Conservation (phyloP, 1,140 invertebrate genomes). For the Druon quercuslanigerum region DNA sequence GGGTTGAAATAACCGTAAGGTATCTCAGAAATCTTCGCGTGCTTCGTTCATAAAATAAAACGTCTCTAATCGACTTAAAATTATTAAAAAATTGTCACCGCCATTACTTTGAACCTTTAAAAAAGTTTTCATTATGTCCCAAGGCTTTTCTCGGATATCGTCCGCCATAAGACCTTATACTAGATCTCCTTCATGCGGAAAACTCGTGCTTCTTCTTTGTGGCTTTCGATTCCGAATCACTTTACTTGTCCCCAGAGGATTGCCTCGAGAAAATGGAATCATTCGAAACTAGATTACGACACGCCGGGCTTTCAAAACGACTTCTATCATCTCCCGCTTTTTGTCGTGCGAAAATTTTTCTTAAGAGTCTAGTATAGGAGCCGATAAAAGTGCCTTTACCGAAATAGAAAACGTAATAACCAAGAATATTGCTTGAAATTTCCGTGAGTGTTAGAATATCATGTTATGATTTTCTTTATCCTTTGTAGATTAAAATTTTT, state of each 20-base stretch:
- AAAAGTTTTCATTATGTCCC: slow-evolving; percentile 18
- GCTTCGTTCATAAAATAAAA: background rate
- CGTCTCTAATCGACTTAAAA: slow-evolving; percentile 8
- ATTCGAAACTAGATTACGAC: slow-evolving; percentile 59
- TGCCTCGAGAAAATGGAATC: slow-evolving; percentile 54
- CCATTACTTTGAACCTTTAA: background rate
- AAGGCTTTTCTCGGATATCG: slow-evolving; percentile 23
- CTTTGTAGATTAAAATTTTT: background rate
- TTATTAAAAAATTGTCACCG: slow-evolving; percentile 7
- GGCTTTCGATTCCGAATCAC: slow-evolving; percentile 38
- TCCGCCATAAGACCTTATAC: slow-evolving; percentile 15
- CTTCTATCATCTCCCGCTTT: slow-evolving; percentile 40
- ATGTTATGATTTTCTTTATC: background rate
- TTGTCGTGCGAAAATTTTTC: slow-evolving; percentile 42
- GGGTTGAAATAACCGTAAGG: too few relatives aligned
- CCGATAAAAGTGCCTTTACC: slow-evolving; percentile 26
- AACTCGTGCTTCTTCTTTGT: slow-evolving; percentile 26
- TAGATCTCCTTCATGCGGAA: slow-evolving; percentile 18
- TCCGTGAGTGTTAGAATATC: background rate
- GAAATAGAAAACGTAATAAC: slow-evolving; percentile 31
- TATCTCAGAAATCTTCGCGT: background rate
- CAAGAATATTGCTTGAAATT: slow-evolving; percentile 26
- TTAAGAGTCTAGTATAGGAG: slow-evolving; percentile 1
- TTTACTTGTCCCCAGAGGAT: slow-evolving; percentile 42
- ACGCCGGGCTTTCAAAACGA: slow-evolving; percentile 50